These are phyloP conservation scores for Metellina segmentata DNA, from an alignment of 2,888 invertebrate species.

Conservation along the genomic window DNA sequence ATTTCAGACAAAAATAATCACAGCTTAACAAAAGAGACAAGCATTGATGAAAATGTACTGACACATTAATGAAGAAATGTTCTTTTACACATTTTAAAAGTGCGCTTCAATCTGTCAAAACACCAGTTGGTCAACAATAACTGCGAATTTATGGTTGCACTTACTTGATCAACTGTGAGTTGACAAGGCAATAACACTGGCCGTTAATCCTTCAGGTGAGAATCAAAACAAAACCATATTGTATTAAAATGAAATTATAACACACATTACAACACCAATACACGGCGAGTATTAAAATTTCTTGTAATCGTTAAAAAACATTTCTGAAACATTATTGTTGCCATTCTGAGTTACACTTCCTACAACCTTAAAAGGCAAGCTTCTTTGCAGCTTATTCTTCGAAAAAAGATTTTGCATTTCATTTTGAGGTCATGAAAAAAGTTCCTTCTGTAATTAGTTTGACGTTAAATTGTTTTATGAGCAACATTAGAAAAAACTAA, in stretches of 20 bases:
- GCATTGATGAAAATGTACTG: background rate
- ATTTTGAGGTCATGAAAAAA: no score
- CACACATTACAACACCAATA: slow-evolving; percentile 24
- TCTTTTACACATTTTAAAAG: background rate
- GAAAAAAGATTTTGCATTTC: no score
- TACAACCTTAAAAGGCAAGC: slow-evolving; percentile 57
- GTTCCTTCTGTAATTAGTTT: no score
- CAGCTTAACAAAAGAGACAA: background rate
- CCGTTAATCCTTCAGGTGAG: background rate
- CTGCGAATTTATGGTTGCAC: background rate
- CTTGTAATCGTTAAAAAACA: slow-evolving; percentile 64
- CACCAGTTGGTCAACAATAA: slow-evolving; percentile 53
- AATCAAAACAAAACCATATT: slow-evolving; percentile 25
- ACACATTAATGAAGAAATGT: background rate
- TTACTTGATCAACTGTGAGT: slow-evolving; percentile 45
- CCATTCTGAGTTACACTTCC: slow-evolving; percentile 49
- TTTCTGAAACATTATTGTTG: slow-evolving; percentile 54
- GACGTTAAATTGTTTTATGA: no score
- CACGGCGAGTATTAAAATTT: slow-evolving; percentile 42
- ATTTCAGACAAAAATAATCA: background rate
- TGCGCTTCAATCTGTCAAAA: slow-evolving; percentile 42
- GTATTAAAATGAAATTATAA: slow-evolving; percentile 27
- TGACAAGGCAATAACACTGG: slow-evolving; percentile 16
- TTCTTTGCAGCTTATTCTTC: no score
- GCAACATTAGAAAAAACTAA: no score